Percentiles rank a stretch among this genome's conserved stretches.
phyloP scores from a whole-genome alignment of 2,797 vertebrate genomes.

The Chromobotia macracanthus region DNA sequence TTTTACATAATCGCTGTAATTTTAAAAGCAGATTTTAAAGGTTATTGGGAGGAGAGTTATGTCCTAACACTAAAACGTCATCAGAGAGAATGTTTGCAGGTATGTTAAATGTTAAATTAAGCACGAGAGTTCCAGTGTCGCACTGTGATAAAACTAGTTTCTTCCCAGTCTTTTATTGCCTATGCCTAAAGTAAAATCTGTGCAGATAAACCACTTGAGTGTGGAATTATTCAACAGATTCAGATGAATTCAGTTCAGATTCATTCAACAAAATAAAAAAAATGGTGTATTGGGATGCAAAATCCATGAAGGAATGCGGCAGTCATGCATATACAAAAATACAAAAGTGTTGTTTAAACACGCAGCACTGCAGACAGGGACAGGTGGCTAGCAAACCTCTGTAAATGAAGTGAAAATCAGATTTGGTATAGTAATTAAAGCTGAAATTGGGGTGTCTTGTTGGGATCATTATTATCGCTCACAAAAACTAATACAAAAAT shows the following conservation, averaged over 20 bases:
- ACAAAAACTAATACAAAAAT: neutral
- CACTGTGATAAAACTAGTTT: neutral
- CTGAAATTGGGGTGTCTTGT: neutral
- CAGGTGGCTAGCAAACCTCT: neutral
- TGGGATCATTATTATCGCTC: neutral
- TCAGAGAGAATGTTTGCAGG: slow-evolving; percentile 25
- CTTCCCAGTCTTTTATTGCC: neutral
- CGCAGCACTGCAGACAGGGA: neutral
- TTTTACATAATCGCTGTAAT: slow-evolving; percentile 49
- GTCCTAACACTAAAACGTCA: slow-evolving; percentile 22
- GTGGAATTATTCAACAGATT: neutral
- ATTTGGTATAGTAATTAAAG: neutral
- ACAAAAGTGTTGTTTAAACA: neutral
- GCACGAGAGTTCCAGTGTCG: neutral
- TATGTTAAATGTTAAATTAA: slow-evolving; percentile 22
- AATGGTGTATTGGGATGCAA: neutral
- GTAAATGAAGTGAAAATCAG: slow-evolving; percentile 1
- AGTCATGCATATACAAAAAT: neutral
- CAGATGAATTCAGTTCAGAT: neutral
- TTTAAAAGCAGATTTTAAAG: slow-evolving; percentile 22
- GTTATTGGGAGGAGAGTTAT: slow-evolving; percentile 30
- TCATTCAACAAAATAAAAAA: neutral
- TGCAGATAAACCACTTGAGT: neutral
- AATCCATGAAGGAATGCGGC: neutral
- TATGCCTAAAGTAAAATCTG: neutral